A percentile compares a stretch with the other conserved stretches of the same genome.
These are phyloP conservation scores for Diplolepis rosae DNA, from an alignment of 2,888 invertebrate genomes.

Conservation along the genomic window DNA sequence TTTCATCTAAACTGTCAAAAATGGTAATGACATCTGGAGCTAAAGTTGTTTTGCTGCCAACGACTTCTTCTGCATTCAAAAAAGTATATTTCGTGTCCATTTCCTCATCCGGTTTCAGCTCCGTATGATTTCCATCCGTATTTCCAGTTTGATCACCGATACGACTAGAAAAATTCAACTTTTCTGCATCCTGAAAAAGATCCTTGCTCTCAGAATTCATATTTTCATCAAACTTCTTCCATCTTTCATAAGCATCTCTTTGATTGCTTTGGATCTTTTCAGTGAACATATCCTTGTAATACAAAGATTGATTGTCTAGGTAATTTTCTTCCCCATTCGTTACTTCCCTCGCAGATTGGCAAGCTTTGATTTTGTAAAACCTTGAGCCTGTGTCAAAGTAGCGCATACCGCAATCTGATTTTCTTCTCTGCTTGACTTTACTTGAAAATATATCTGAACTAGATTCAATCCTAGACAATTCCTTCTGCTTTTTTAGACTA, in stretches of 20 bases:
- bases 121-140: conserved; percentile 13
- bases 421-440: conserved; percentile 38
- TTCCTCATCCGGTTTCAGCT: not conserved
- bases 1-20: not conserved
- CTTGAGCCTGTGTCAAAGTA: not conserved
- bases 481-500: conserved; percentile 51
- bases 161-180: not conserved
- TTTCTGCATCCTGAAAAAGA: not conserved
- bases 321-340: conserved; percentile 21
- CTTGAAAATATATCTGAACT: conserved; percentile 50
- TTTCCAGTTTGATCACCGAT: not conserved
- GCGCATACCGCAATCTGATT: not conserved
- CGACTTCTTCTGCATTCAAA: not conserved
- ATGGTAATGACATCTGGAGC: not conserved
- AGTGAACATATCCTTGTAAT: conserved; percentile 27
- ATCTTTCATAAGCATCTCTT: not conserved
- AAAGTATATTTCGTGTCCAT: not conserved
- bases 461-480: conserved; percentile 55
- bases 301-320: conserved; percentile 21
- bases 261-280: not conserved
- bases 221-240: conserved; percentile 48
- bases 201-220: conserved; percentile 50
- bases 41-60: conserved; percentile 3
- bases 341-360: conserved; percentile 1
- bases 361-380: not conserved